A percentile compares a stretch with the other conserved stretches of the same genome.
phyloP scores from a whole-genome alignment of 1,140 invertebrate genomes.

The Chironomus striatipennis region DNA sequence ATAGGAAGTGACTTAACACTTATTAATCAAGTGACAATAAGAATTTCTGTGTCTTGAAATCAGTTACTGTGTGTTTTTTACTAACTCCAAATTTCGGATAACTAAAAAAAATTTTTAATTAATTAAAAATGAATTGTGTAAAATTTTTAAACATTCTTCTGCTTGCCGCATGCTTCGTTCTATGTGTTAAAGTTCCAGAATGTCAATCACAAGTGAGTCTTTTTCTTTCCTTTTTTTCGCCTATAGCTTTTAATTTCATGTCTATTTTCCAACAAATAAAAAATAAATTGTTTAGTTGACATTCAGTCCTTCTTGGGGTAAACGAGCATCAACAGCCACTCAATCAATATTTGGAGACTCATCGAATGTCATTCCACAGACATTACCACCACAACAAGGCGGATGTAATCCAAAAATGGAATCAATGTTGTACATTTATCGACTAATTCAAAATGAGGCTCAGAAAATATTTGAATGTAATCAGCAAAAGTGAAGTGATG shows the following conservation, averaged over 20 bases:
- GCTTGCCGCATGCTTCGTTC: not conserved
- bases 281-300: not conserved
- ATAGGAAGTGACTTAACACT: not conserved
- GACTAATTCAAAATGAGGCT: not conserved
- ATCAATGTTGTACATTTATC: not conserved
- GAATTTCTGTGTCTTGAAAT: no score
- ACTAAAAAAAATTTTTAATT: not conserved
- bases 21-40: not conserved
- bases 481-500: not conserved
- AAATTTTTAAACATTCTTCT: not conserved
- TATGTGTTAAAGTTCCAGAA: not conserved
- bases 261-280: not conserved
- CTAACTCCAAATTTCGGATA: no score
- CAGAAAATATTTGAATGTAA: conserved; percentile 1
- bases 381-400: not conserved
- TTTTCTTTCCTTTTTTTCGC: no score
- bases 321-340: not conserved
- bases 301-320: not conserved
- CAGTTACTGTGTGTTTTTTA: no score
- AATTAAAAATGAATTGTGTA: conserved; percentile 8
- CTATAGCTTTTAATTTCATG: no score
- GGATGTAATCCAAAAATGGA: conserved; percentile 6
- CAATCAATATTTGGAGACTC: not conserved
- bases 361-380: not conserved
- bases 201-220: conserved; percentile 18